These are phyloP conservation scores for Melipona quadrifasciata DNA, from an alignment of 1,140 invertebrate genomes.

Conservation along the genomic window DNA sequence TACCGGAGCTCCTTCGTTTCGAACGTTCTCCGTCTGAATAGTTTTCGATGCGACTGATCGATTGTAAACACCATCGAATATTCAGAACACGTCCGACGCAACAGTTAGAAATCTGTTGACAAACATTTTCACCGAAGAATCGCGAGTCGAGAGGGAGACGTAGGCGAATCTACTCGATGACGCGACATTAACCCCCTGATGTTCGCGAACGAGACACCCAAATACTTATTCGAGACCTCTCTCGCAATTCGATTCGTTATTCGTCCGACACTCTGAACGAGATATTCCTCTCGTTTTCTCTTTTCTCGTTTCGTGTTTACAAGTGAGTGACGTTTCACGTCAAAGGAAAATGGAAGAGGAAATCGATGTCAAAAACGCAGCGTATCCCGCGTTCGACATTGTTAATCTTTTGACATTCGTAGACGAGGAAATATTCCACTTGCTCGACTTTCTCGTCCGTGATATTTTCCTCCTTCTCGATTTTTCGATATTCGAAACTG, in stretches of 20 bases:
- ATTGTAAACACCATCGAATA: constrained; percentile 37
- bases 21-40: background rate
- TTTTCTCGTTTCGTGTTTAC: background rate
- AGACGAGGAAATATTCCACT: background rate
- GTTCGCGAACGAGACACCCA: background rate
- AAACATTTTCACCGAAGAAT: constrained; percentile 40
- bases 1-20: background rate
- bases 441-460: background rate
- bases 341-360: background rate
- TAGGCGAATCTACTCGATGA: background rate
- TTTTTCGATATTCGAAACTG: background rate
- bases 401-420: background rate
- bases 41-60: constrained; percentile 22
- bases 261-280: background rate
- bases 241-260: background rate
- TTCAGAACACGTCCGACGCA: constrained; percentile 42
- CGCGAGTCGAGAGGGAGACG: background rate
- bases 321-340: background rate
- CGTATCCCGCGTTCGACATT: background rate
- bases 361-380: background rate
- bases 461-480: background rate
- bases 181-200: background rate
- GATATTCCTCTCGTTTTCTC: background rate
- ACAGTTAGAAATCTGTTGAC: constrained; percentile 43
- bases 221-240: background rate